Percentiles rank a stretch among this genome's conserved stretches.
Evolutionary conservation across 2,888 invertebrate species (phyloP).

Genomic region (Brenthis daphne): DNA sequence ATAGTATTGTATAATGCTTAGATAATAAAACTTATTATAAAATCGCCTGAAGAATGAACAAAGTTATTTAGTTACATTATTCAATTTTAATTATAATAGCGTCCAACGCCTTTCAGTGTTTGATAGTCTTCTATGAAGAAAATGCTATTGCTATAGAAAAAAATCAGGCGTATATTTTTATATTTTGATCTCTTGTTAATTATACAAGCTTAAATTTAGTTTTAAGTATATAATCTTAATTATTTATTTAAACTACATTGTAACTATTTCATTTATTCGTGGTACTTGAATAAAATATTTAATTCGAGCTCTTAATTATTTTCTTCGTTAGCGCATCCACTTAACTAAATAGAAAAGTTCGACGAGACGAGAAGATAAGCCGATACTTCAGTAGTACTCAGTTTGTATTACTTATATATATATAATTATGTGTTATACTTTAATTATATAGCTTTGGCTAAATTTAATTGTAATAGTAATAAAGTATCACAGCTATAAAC

Average conservation of each 20-base stretch:
- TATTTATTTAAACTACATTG: background rate
- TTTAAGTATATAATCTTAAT: constrained; percentile 3
- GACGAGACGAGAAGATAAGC: no score
- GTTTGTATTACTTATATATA: no score
- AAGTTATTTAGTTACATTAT: background rate
- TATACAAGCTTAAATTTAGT: background rate
- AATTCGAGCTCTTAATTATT: background rate
- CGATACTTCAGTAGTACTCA: no score
- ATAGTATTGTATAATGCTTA: no score
- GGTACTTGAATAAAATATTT: background rate
- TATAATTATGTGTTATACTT: no score
- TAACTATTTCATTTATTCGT: background rate
- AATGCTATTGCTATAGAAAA: constrained; percentile 26
- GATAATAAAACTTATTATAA: no score
- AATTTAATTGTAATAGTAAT: no score
- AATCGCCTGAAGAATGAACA: background rate
- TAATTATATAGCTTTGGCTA: no score
- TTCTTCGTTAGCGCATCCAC: background rate
- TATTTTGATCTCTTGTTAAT: constrained; percentile 16
- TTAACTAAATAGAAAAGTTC: no score
- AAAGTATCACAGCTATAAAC: no score
- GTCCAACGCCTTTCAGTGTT: background rate
- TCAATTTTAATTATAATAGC: background rate
- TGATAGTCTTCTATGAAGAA: background rate
- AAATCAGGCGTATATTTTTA: constrained; percentile 23